These are phyloP conservation scores for Artibeus jamaicensis DNA, from an alignment of 2,797 vertebrate species.

Conservation along the genomic window DNA sequence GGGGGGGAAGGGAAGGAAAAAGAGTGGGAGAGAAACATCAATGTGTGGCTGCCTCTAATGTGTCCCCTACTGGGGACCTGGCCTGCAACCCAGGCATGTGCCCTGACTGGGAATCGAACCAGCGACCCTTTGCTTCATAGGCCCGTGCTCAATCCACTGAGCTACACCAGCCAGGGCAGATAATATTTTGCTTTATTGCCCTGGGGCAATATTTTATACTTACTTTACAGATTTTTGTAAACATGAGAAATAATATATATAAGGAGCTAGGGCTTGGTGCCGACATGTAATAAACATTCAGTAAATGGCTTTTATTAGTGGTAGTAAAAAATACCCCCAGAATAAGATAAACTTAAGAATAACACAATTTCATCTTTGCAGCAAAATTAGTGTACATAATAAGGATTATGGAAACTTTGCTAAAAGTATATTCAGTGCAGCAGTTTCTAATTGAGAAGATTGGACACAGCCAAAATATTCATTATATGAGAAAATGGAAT, in stretches of 20 bases:
- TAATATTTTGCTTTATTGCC: conserved; percentile 45
- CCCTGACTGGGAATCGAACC: too few relatives aligned
- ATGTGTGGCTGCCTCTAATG: too few relatives aligned
- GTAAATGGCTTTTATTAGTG: neutral
- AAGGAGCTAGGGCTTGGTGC: neutral
- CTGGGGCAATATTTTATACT: neutral
- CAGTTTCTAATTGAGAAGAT: conserved; percentile 3
- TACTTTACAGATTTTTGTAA: neutral
- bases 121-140: too few relatives aligned
- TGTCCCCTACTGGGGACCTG: too few relatives aligned
- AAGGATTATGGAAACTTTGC: neutral
- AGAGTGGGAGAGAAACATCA: too few relatives aligned
- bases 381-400: neutral
- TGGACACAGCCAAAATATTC: neutral
- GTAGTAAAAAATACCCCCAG: neutral
- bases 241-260: neutral
- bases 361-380: neutral
- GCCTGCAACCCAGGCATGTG: too few relatives aligned
- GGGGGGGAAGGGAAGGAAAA: too few relatives aligned
- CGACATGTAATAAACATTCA: neutral
- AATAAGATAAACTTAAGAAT: conserved; percentile 15
- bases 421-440: neutral
- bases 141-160: too few relatives aligned
- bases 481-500: neutral
- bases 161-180: neutral